Evolutionary conservation across 2,888 invertebrate species (phyloP), one percentile per base, ranked within the genome.

Genomic region (Hyalella azteca): DNA sequence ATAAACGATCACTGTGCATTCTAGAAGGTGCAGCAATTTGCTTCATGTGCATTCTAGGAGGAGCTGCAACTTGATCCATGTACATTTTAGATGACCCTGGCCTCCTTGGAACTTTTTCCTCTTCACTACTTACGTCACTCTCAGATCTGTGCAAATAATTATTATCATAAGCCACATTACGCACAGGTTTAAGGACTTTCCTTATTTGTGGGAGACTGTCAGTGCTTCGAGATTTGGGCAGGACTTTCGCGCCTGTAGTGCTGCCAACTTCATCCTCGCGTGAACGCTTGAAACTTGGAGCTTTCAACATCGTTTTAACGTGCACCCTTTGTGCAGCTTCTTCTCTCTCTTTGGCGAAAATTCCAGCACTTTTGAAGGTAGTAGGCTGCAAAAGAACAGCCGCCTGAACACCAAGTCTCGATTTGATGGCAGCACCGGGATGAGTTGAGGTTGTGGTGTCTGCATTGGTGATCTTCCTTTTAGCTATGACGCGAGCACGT

Each of bases 311-410:
- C 22, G 50, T 29, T n/a, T 48, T 29, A 5, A 39, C 36, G 3
- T n/a, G 26, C 15, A 49, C 77, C 7, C 49, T n/a, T 32, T 77
- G 76, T 11, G 26, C 48, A 36, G 49, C 40, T 66, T 73, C 73
- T 22, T 66, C 60, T 2, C 50, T 60, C 54, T 84, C 84, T 60
- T 78, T 81, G 32, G 84, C 84, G 79, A 84, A 84, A 77, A 84
- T 84, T 15, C 84, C 84, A 19, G 80, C 84, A 78, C 84, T 84
- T 36, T 19, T 66, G 19, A 32, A 36, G 11, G 19, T 19, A 29
- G 66, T 4, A 19, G 32, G 13, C n/a, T 66, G 66, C 5, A 22
- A 32, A 66, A 32, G n/a, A 19, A n/a, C 29, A 11, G 36, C 26
- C 22, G 26, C 82, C 15, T 79, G 48, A 48, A 81, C 49, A 41